phyloP scores from a whole-genome alignment of 2,113 vertebrate species.

The Trochalopteron elliotii region DNA sequence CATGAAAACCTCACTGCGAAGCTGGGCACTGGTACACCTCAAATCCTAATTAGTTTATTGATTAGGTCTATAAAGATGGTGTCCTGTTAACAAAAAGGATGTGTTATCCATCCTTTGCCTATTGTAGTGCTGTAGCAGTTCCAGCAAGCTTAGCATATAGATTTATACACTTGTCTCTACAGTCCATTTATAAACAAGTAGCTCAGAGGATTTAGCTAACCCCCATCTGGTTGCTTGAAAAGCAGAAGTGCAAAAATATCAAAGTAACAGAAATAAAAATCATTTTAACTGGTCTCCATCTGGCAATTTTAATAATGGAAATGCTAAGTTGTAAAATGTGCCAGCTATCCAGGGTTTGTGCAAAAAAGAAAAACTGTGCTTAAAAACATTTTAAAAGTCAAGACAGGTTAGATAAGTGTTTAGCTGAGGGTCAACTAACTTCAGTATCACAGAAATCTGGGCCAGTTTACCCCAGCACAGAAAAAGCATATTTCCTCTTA shows the following conservation, averaged over 20 bases:
- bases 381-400: neutral
- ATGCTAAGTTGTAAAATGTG: neutral
- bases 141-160: neutral
- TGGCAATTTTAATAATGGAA: constrained; percentile 47
- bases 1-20: neutral
- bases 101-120: neutral
- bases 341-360: neutral
- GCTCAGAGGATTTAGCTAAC: constrained; percentile 40
- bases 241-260: constrained; percentile 23
- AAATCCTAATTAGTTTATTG: constrained; percentile 34
- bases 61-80: neutral
- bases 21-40: neutral
- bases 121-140: neutral
- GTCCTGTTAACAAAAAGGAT: neutral
- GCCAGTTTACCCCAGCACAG: neutral
- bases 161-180: neutral
- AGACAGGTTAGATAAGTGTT: neutral
- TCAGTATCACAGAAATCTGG: neutral
- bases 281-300: neutral
- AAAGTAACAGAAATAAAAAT: constrained; percentile 9
- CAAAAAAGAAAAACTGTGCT: neutral
- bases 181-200: constrained; percentile 27
- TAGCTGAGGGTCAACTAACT: neutral
- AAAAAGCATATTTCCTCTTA: neutral
- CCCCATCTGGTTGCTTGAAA: constrained; percentile 32